phyloP scores from a whole-genome alignment of 2,797 vertebrate genomes.

The Mormyrus proboscirostris region DNA sequence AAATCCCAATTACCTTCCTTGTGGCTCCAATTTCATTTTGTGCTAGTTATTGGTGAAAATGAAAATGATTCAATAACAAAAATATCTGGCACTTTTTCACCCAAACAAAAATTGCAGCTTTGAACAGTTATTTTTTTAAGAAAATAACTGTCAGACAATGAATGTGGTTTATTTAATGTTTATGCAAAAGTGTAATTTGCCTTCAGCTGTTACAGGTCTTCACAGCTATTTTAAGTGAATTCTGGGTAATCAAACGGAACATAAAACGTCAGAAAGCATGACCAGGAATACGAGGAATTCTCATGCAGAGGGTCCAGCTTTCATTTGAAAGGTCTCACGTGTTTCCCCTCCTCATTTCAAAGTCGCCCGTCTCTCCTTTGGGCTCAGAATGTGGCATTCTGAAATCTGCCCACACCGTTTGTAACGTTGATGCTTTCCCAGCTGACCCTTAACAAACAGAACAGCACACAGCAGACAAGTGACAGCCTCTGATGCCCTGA shows the following conservation, averaged over 20 bases:
- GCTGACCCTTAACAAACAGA: not conserved
- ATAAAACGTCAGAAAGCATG: not conserved
- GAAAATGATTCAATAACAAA: not conserved
- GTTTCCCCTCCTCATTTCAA: not conserved
- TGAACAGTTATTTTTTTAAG: not conserved
- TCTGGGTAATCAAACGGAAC: not conserved
- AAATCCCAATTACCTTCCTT: not conserved
- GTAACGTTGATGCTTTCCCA: not conserved
- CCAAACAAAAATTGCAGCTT: not conserved
- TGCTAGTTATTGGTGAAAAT: not conserved
- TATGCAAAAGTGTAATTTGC: not conserved
- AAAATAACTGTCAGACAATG: not conserved
- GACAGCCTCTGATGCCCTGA: not conserved
- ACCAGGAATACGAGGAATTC: not conserved
- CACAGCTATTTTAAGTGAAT: not conserved
- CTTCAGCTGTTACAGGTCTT: not conserved
- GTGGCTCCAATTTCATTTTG: not conserved
- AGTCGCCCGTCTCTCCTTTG: not conserved
- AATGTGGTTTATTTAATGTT: not conserved
- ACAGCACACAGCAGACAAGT: not conserved
- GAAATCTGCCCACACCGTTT: not conserved
- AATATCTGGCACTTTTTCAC: not conserved
- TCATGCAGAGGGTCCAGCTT: not conserved
- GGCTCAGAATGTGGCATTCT: not conserved
- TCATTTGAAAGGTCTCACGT: not conserved